Base-by-base conservation (phyloP, 2,797 vertebrate genomes). In the Gambelia wislizenii region DNA sequence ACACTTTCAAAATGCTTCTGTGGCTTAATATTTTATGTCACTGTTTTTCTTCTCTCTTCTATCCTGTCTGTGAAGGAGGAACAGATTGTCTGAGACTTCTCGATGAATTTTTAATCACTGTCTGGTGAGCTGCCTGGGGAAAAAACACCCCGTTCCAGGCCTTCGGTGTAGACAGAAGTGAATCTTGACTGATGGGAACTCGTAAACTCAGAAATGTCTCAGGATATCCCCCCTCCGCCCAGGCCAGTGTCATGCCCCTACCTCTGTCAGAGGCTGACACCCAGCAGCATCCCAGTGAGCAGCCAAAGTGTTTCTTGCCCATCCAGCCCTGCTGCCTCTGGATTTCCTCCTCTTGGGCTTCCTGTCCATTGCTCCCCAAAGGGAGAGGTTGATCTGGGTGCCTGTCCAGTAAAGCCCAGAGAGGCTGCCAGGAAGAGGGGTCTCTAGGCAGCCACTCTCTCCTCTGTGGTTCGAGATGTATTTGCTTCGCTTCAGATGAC, bases 71-170 rank as follows among this genome's bases (percentile, higher is more conserved):
- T 13, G 3, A 79, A 44, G 61, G 75, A 47, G 70, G 82, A 69
- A 56, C 87, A 89, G 87, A 78, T 75, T 36, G 88, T 69, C 36
- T 9, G 33, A 36, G 77, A 52, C 39, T 59, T 59, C 52, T 42
- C 6, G 20, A 22, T 80, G 30, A 72, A 80, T 85, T 85, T 85
- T 85, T 85, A 79, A 89, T 89, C 72, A 36, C 77, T 47, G 61
- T 72, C 76, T 59, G 70, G 36, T 39, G 76, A 16, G 64, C 52
- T 49, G 13, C 42, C 10, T 39, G 44, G 52, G 54, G 54, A 16
- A 20, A 27, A 72, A 70, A 27, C 36, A 39, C 27, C 20, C 42
- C 0, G 6, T 36, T 44, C 61, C 36, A 67, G 56, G 20, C 36
- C 82, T 70, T 67, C 82, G 20, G 4, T 18, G 14, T n/a, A 49